Conservation (phyloP, 2,888 invertebrate genomes). For the Ophioninae sp. region DNA sequence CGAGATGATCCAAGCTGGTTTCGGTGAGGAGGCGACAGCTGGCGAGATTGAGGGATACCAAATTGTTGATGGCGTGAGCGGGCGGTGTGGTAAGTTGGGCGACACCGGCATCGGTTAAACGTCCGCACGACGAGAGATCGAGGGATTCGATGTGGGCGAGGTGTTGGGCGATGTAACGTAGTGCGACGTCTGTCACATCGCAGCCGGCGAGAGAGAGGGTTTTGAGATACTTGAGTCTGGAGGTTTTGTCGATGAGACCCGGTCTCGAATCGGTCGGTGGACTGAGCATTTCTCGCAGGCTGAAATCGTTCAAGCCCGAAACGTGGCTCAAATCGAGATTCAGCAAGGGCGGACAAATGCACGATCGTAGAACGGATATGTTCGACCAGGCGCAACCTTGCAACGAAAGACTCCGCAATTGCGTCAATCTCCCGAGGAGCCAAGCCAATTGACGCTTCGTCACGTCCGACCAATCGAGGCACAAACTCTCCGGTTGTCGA, state of each 20-base stretch:
- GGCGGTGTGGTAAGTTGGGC: slow-evolving; percentile 91
- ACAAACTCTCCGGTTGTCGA: slow-evolving; percentile 92
- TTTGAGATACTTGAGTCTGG: slow-evolving; percentile 89
- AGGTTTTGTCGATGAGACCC: slow-evolving; percentile 87
- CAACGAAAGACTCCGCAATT: slow-evolving; percentile 90
- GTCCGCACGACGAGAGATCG: slow-evolving; percentile 92
- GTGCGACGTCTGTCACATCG: slow-evolving; percentile 93
- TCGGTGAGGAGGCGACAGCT: slow-evolving; percentile 92
- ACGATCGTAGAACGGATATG: slow-evolving; percentile 90
- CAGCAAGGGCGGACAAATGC: slow-evolving; percentile 90
- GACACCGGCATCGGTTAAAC: slow-evolving; percentile 94
- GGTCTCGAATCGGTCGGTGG: slow-evolving; percentile 94
- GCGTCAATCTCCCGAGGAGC: slow-evolving; percentile 93
- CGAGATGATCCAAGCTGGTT: slow-evolving; percentile 90
- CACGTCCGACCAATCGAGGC: slow-evolving; percentile 94
- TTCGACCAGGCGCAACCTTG: slow-evolving; percentile 89
- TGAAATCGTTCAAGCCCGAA: slow-evolving; percentile 91
- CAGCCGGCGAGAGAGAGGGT: slow-evolving; percentile 92
- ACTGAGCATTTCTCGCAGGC: slow-evolving; percentile 91
- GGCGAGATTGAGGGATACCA: slow-evolving; percentile 90
- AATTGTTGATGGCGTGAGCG: slow-evolving; percentile 84
- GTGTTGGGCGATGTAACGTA: slow-evolving; percentile 89
- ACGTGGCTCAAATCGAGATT: slow-evolving; percentile 93
- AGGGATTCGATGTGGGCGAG: slow-evolving; percentile 88
- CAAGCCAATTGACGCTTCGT: slow-evolving; percentile 94